Evolutionary conservation across 1,140 invertebrate genomes (phyloP), one percentile per base, ranked within the genome.

Genomic region (Lordiphosa clarofinis): DNA sequence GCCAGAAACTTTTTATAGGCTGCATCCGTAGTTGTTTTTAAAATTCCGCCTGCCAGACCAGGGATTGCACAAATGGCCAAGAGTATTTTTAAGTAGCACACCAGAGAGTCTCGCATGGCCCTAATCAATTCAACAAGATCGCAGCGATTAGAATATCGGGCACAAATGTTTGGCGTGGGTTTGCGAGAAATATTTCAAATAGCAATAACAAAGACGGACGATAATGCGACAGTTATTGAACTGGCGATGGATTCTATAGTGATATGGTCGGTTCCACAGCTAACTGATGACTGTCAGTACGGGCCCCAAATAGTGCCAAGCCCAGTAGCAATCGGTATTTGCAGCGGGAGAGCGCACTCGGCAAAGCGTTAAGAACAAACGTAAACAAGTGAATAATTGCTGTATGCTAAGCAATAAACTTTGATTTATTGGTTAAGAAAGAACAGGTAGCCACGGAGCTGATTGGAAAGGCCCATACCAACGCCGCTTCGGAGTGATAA

Each of bases 61-160:
- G 39, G 58, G 12, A 59, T 46, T 33, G 57, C 46, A 43, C 53
- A 72, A 78, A 70, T 46, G 21, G 46, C 31, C 60, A 63, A 57
- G 7, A 84, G 49, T 60, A 84, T 64, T 71, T 84, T 84, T 19
- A 84, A 40, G 38, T 84, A 84, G 53, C 70, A 59, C 59, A 56
- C 42, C 56, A 59, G 21, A 59, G 50, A 58, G 49, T 73, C 44
- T 46, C 78, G 73, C 78, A 84, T 82, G 72, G 49, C 24, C 56
- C 4, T 68, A 60, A 81, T 75, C 75, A 61, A 58, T 36, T 40
- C n/a, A 7, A 46, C 38, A 40, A 73, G 55, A 72, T 75, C 37
- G 33, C 43, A 36, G 13, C 33, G 74, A 74, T 79, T 81, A 70
- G 55, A 81, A 79, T 72, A 71, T 67, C 39, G 64, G 37, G 15